Evolutionary conservation across 2,113 vertebrate genomes (phyloP).

Genomic region (Antigone vipio): DNA sequence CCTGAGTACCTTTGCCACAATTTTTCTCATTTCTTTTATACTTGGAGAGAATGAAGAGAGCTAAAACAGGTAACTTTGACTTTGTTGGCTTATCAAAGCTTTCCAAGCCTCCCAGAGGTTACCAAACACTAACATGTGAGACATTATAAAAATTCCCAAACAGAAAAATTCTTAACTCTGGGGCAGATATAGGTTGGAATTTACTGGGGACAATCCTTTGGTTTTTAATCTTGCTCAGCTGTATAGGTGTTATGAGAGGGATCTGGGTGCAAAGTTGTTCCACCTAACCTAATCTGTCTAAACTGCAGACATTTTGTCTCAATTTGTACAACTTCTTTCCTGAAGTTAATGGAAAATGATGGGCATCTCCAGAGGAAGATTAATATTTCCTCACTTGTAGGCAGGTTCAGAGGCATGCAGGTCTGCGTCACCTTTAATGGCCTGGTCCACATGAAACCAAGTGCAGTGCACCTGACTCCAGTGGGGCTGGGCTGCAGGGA

Average conservation of each 20-base stretch:
- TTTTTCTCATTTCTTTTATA: background rate
- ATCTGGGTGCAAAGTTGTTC: background rate
- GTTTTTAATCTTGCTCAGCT: background rate
- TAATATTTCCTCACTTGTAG: background rate
- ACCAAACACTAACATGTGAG: background rate
- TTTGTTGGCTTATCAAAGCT: background rate
- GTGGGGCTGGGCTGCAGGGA: background rate
- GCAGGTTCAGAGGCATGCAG: background rate
- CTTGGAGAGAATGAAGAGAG: background rate
- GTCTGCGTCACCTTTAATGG: background rate
- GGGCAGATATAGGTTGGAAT: background rate
- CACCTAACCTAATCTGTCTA: background rate
- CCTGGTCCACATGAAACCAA: background rate
- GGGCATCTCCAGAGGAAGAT: background rate
- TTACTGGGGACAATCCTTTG: background rate
- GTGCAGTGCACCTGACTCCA: background rate
- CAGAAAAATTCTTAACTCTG: background rate
- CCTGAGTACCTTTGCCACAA: background rate
- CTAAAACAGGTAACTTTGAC: background rate
- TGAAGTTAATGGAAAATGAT: background rate
- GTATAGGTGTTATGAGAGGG: background rate
- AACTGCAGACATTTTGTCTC: background rate
- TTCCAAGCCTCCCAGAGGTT: background rate
- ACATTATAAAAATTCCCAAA: background rate
- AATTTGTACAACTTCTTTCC: background rate